A percentile compares a stretch with the other conserved stretches of the same genome.
phyloP scores from a whole-genome alignment of 2,113 vertebrate species.

The Anhinga rufa region DNA sequence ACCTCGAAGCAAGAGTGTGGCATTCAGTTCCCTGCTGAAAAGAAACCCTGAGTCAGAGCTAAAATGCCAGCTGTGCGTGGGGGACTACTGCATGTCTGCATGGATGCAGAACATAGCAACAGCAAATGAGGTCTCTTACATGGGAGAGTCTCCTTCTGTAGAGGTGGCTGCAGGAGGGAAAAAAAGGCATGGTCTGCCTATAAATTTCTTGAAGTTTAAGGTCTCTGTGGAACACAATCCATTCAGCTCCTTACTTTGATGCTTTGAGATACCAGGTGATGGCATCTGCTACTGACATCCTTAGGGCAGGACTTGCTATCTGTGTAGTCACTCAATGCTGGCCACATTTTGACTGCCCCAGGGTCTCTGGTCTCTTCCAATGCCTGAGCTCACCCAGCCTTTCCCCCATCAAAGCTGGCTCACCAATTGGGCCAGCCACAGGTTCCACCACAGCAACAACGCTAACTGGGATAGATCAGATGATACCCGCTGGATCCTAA shows the following conservation, averaged over 20 bases:
- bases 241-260: background rate
- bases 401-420: background rate
- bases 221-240: background rate
- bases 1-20: background rate
- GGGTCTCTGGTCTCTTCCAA: background rate
- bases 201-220: background rate
- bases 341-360: background rate
- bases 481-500: background rate
- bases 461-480: background rate
- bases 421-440: background rate
- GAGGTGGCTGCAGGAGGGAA: background rate
- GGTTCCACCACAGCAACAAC: accelerated
- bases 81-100: background rate
- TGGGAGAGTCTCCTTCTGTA: accelerated
- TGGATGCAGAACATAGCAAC: background rate
- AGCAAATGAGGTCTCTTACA: background rate
- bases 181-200: background rate
- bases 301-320: background rate
- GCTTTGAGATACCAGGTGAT: background rate
- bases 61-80: background rate
- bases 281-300: background rate
- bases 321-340: background rate
- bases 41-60: background rate
- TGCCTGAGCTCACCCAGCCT: background rate
- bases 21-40: background rate